Evolutionary conservation across 2,113 vertebrate species (phyloP).

Genomic region (Rhombomys opimus): DNA sequence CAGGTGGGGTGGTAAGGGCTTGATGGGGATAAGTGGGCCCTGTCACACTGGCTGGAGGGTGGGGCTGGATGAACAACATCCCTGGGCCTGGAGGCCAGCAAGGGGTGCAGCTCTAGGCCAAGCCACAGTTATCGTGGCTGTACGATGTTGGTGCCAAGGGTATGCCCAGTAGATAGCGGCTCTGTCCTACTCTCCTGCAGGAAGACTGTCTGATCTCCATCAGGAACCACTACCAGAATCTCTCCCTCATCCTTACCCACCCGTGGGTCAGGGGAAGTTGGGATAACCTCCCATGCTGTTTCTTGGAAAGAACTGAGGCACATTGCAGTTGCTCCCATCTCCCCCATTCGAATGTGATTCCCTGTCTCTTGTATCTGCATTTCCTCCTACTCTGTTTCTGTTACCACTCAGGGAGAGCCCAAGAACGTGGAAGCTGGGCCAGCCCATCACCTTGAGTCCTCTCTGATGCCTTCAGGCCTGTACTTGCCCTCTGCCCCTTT

Average conservation of each 20-base stretch:
- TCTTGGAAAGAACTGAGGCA: background rate
- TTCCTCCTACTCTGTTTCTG: no score
- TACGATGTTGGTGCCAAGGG: fast-evolving
- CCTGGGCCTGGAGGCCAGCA: fast-evolving
- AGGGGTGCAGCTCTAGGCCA: background rate
- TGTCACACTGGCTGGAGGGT: background rate
- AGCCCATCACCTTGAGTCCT: background rate
- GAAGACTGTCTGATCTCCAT: background rate
- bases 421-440: background rate
- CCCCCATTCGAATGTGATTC: background rate
- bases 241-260: background rate
- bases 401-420: background rate
- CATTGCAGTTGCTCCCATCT: background rate
- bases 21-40: no score
- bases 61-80: no score
- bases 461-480: no score
- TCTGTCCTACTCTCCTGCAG: background rate
- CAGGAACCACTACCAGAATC: background rate
- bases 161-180: fast-evolving
- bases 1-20: fast-evolving
- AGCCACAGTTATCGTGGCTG: fast-evolving
- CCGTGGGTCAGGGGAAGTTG: fast-evolving
- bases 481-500: background rate
- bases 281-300: background rate
- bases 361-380: background rate